Conservation (phyloP, 2,797 vertebrate species). For the Streptopelia turtur region DNA sequence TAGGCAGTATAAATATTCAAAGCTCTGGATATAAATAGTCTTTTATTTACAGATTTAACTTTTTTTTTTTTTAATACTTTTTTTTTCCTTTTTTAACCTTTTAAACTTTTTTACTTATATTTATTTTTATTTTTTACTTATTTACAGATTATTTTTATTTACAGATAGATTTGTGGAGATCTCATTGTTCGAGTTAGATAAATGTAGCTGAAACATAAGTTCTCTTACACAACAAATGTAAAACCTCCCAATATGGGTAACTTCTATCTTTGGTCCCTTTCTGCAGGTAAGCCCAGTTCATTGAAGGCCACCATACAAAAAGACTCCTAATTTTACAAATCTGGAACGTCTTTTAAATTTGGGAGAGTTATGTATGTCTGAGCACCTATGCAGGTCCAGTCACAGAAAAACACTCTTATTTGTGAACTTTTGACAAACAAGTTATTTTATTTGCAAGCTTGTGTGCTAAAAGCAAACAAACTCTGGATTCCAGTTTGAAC, state of each 20-base stretch:
- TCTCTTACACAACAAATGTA: background rate
- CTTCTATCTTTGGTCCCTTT: background rate
- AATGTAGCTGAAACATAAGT: background rate
- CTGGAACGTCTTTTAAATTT: background rate
- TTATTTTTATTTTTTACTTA: no score
- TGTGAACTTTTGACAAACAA: background rate
- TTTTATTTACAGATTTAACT: background rate
- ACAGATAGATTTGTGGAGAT: background rate
- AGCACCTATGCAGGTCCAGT: background rate
- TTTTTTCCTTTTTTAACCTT: no score
- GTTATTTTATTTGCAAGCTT: background rate
- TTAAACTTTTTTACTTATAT: no score
- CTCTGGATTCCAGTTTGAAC: background rate
- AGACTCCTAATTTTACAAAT: background rate
- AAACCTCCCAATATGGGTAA: background rate
- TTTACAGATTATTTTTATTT: no score
- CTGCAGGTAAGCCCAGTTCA: background rate
- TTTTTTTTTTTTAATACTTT: no score
- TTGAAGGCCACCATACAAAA: background rate
- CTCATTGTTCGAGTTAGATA: background rate
- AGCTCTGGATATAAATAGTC: background rate
- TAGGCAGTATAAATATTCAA: constrained; percentile 19
- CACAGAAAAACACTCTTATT: background rate
- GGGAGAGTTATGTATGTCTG: background rate
- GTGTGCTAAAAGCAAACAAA: background rate